These are phyloP conservation scores for Lamellibrachia columna DNA, from an alignment of 2,888 invertebrate genomes.

Conservation along the genomic window DNA sequence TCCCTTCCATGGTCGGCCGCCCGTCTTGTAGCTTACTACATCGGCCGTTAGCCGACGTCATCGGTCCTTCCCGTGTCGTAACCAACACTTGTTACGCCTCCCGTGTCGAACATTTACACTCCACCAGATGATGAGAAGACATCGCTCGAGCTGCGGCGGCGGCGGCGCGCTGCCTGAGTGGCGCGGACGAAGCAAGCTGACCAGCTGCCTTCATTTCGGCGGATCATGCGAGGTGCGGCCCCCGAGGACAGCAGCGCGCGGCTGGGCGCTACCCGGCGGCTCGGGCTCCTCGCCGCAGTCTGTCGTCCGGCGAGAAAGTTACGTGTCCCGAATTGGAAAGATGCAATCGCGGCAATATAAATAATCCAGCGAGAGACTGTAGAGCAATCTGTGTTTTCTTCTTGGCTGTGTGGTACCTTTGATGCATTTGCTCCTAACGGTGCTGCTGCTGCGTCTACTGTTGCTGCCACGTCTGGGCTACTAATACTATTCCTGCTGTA, in stretches of 20 bases:
- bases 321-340: neutral
- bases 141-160: neutral
- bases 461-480: neutral
- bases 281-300: neutral
- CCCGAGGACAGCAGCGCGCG: neutral
- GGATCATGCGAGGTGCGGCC: neutral
- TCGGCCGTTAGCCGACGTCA: constrained; percentile 1
- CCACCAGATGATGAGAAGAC: neutral
- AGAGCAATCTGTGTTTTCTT: neutral
- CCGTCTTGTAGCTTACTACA: neutral
- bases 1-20: neutral
- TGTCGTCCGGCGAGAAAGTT: neutral
- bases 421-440: neutral
- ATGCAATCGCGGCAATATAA: neutral
- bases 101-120: neutral
- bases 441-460: neutral
- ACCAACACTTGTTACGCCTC: neutral
- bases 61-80: neutral
- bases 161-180: neutral
- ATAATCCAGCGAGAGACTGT: neutral
- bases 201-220: neutral
- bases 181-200: neutral
- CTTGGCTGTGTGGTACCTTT: neutral
- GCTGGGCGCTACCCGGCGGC: neutral
- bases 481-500: neutral